Percentiles rank a stretch among this genome's conserved stretches.
Conservation (phyloP, 2,888 invertebrate species). For the Tyria jacobaeae region DNA sequence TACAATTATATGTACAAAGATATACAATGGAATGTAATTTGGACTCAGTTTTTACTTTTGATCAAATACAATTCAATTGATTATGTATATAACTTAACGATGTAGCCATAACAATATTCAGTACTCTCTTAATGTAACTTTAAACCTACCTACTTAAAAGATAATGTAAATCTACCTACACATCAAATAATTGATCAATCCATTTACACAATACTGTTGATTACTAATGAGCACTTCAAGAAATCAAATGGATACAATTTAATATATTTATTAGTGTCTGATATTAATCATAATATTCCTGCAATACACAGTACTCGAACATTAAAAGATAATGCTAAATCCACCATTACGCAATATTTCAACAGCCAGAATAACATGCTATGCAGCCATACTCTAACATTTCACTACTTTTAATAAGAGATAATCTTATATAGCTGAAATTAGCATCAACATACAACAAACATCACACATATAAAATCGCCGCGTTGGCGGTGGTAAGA, state of each 20-base stretch:
- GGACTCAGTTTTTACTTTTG: constrained; percentile 76
- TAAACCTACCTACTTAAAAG: constrained; percentile 53
- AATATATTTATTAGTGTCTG: constrained; percentile 27
- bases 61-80: constrained; percentile 65
- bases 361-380: background rate
- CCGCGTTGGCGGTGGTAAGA: background rate
- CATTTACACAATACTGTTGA: constrained; percentile 75
- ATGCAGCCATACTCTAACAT: background rate
- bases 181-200: constrained; percentile 70
- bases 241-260: constrained; percentile 38
- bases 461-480: background rate
- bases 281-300: constrained; percentile 6
- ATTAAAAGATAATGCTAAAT: constrained; percentile 9
- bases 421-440: background rate
- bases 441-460: background rate
- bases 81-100: constrained; percentile 68
- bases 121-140: constrained; percentile 76
- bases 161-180: constrained; percentile 64
- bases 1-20: constrained; percentile 73
- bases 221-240: constrained; percentile 69
- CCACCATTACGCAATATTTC: background rate
- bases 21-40: constrained; percentile 84
- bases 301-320: constrained; percentile 23
- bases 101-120: constrained; percentile 77
- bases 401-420: constrained; percentile 4